Evolutionary conservation across 1,140 invertebrate genomes (phyloP), one percentile per base, ranked within the genome.

Genomic region (Copidosoma floridanum): DNA sequence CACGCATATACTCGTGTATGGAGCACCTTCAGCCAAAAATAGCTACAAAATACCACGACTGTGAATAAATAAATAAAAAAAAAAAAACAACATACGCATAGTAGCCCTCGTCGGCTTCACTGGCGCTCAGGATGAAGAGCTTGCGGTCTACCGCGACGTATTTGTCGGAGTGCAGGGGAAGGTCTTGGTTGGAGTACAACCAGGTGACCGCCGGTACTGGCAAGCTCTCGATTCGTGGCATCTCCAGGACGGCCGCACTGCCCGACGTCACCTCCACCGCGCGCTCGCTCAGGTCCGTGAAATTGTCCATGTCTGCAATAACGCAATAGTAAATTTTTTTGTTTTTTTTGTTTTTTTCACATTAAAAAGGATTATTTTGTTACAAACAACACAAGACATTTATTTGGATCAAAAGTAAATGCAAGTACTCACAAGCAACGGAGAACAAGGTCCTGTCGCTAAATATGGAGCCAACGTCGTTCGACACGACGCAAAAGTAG

Each of bases 401-500:
- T n/a, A n/a, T n/a, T n/a, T n/a, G n/a, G n/a, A n/a, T n/a, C n/a
- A n/a, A n/a, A n/a, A n/a, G n/a, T n/a, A n/a, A n/a, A n/a, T n/a
- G n/a, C n/a, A 12, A 32, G 6, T 70, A 89, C 92, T 90, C 86
- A 96, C 94, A 95, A 38, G 93, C 93, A 52, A 96, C 91, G 46
- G 89, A 85, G 48, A 97, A 87, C 65, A 88, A 84, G 68, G 92
- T 90, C 76, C 91, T 89, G 71, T 95, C 89, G 75, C 93, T 95
- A 72, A 94, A 87, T 74, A 97, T 91, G 44, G 93, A 89, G 40
- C 94, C 94, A 44, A 92, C 92, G 65, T 90, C 87, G 78, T 96
- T 97, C 57, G 86, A 86, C 10, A 94, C 94, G 46, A 95, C 86
- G 80, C 94, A 97, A 72, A 94, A 89, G 78, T 97, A 97, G 32